Evolutionary conservation across 2,888 invertebrate genomes (phyloP).

Genomic region (Troides helena): DNA sequence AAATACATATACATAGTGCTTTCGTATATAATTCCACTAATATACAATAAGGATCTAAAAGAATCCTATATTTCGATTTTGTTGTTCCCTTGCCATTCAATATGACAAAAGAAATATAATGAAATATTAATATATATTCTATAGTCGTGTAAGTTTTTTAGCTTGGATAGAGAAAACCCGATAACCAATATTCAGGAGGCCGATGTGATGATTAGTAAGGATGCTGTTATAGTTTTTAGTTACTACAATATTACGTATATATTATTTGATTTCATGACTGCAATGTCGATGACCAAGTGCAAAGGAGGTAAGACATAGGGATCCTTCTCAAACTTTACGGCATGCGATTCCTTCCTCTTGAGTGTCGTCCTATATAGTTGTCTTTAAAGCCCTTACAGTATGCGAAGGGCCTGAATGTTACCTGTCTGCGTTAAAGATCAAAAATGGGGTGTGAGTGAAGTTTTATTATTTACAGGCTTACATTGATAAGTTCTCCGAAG

Average conservation of each 20-base stretch:
- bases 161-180: no score
- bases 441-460: not conserved
- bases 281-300: slow-evolving; percentile 18
- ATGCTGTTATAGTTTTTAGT: no score
- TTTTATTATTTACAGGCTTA: slow-evolving; percentile 80
- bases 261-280: slow-evolving; percentile 26
- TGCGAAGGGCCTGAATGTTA: slow-evolving; percentile 20
- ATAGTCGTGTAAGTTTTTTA: no score
- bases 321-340: slow-evolving; percentile 6
- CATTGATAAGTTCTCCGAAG: slow-evolving; percentile 89
- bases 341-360: slow-evolving; percentile 17
- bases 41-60: no score
- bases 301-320: slow-evolving; percentile 16
- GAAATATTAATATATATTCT: not conserved
- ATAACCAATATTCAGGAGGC: no score
- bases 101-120: not conserved
- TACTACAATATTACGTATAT: not conserved
- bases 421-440: slow-evolving; percentile 1
- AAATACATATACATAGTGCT: no score
- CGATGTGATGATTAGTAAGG: no score
- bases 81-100: not conserved
- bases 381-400: slow-evolving; percentile 18
- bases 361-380: slow-evolving; percentile 16
- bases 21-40: no score
- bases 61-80: not conserved